Evolutionary conservation across 2,797 vertebrate species (phyloP).

Genomic region (Okamejei kenojei): DNA sequence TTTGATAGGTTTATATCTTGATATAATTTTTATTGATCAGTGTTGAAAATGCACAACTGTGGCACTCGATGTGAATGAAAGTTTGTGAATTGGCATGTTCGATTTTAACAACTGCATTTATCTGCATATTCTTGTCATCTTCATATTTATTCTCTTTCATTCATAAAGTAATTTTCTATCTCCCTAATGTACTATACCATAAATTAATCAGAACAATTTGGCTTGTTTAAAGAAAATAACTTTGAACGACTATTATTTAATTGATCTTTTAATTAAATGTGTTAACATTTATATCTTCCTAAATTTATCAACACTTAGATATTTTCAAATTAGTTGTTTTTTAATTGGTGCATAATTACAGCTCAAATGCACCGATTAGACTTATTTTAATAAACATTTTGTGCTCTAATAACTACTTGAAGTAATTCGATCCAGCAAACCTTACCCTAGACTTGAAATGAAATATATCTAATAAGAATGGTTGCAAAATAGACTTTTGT

Average conservation of each 20-base stretch:
- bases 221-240: slow-evolving; percentile 4
- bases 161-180: slow-evolving; percentile 9
- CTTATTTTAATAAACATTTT: slow-evolving; percentile 26
- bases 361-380: slow-evolving; percentile 15
- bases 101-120: not conserved
- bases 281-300: not conserved
- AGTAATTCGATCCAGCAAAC: slow-evolving; percentile 7
- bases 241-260: slow-evolving; percentile 1
- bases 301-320: not conserved
- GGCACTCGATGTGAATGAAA: too few species aligned
- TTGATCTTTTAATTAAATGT: slow-evolving; percentile 32
- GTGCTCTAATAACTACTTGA: not conserved
- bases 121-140: not conserved
- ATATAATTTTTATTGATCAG: not conserved
- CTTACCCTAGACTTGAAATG: not conserved
- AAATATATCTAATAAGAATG: not conserved
- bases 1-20: not conserved
- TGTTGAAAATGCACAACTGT: too few species aligned
- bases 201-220: not conserved
- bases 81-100: not conserved
- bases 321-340: not conserved
- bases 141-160: not conserved
- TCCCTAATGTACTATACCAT: slow-evolving; percentile 29
- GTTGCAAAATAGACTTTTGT: not conserved
- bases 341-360: slow-evolving; percentile 35